Evolutionary conservation across 2,888 invertebrate species (phyloP), one percentile per base, ranked within the genome.

Genomic region (Dynastes grantii): DNA sequence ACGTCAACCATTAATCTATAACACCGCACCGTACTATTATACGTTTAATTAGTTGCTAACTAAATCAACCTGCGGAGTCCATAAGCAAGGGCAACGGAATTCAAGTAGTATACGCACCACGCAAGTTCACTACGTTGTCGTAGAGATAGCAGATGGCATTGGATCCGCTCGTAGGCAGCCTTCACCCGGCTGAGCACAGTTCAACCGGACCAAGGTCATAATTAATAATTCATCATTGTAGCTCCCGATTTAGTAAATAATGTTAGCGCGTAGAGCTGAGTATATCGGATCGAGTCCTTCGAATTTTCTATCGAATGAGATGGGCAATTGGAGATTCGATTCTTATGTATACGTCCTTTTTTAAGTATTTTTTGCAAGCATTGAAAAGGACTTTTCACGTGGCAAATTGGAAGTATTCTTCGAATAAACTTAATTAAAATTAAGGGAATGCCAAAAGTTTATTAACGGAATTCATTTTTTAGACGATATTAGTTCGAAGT

Each of bases 181-280:
- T 77, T 77, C 77, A 77, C 71, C 77, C 64, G 77, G 45, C 70
- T 61, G 63, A 77, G 67, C 67, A 29, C 53, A 58, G 64, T 77
- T 67, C 76, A 77, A 77, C 68, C 27, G 51, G 67, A 68, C 76
- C 76, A 77, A 77, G 76, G 76, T 77, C 76, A 68, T 67, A 77
- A 77, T 77, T 77, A 77, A 77, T 77, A 77, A 77, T 77, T 77
- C 76, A 77, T 77, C 76, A 77, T 53, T 22, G 13, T 40, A 68
- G 76, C 76, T 68, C 76, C 76, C 51, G 76, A 77, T 77, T 77
- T 77, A 68, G 76, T 51, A 27, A 68, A 29, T 63, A 63, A 58
- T 58, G 22, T 8, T 11, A 45, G 45, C 45, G 45, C 11, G 11
- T 45, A 45, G 8, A 11, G 45, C 45, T 45, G 45, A 11, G 8